Conservation (phyloP, 1,140 invertebrate species). For the roundworm (Caenorhabditis elegans) region DNA sequence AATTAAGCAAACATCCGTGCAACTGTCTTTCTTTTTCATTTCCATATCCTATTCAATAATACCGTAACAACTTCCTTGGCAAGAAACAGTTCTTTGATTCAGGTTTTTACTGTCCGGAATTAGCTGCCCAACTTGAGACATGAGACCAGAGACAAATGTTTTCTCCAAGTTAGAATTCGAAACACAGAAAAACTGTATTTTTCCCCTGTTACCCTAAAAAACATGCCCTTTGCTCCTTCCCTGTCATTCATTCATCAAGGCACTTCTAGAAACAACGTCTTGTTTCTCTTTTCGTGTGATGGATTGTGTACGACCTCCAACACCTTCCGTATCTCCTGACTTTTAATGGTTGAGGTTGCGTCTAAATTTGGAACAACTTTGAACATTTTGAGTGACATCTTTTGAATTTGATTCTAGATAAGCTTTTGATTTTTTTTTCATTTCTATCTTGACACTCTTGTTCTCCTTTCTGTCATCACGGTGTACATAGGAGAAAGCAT, state of each 20-base stretch:
- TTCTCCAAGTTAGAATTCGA: too few species aligned
- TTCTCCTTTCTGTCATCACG: too few species aligned
- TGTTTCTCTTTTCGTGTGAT: not conserved
- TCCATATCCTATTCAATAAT: not conserved
- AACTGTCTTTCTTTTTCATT: not conserved
- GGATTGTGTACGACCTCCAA: not conserved
- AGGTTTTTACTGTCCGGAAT: constrained; percentile 7
- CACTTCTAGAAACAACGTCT: not conserved
- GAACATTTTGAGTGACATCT: not conserved
- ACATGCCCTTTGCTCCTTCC: not conserved
- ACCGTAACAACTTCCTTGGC: not conserved
- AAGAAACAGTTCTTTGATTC: constrained; percentile 7
- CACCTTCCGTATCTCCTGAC: not conserved
- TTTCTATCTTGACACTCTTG: too few species aligned
- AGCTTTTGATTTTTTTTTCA: not conserved
- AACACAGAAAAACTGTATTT: not conserved
- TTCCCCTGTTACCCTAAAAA: not conserved
- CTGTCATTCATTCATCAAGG: constrained; percentile 18
- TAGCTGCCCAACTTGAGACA: not conserved
- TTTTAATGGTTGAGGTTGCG: not conserved
- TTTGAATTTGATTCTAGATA: not conserved
- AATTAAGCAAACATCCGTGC: too few species aligned
- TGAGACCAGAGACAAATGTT: not conserved
- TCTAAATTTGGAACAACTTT: constrained; percentile 19
- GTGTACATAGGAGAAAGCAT: not conserved